phyloP scores from a whole-genome alignment of 2,113 vertebrate genomes.

The Neofelis nebulosa region DNA sequence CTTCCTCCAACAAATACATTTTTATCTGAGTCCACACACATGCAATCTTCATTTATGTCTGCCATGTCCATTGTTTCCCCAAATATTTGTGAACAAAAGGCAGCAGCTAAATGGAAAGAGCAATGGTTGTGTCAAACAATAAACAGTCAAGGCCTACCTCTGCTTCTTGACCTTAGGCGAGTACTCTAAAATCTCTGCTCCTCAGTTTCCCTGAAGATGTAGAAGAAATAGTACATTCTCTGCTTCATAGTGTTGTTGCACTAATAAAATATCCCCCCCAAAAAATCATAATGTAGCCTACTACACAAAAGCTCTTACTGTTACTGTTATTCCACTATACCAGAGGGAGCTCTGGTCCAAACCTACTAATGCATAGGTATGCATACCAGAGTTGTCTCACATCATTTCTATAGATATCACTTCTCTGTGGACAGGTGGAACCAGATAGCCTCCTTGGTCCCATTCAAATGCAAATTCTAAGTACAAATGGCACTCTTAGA shows the following conservation, averaged over 20 bases:
- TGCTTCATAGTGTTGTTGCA: neutral
- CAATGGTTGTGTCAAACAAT: neutral
- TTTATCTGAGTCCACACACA: neutral
- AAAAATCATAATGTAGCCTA: neutral
- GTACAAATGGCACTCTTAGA: neutral
- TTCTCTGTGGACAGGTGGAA: neutral
- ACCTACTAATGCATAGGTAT: neutral
- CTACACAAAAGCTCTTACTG: neutral
- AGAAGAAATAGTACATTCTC: neutral
- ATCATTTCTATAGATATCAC: neutral
- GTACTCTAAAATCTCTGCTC: neutral
- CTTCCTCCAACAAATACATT: neutral
- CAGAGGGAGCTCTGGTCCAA: neutral
- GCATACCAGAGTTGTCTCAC: neutral
- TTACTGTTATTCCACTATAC: neutral
- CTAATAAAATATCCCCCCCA: neutral
- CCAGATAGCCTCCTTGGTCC: neutral
- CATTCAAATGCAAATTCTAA: neutral
- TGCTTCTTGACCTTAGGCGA: neutral
- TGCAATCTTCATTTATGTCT: neutral
- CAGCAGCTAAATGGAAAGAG: neutral
- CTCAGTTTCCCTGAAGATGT: neutral
- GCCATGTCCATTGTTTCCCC: neutral
- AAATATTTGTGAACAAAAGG: slow-evolving; percentile 15
- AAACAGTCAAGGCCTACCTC: neutral